phyloP scores from a whole-genome alignment of 2,797 vertebrate genomes.

The Cheirogaleus major region DNA sequence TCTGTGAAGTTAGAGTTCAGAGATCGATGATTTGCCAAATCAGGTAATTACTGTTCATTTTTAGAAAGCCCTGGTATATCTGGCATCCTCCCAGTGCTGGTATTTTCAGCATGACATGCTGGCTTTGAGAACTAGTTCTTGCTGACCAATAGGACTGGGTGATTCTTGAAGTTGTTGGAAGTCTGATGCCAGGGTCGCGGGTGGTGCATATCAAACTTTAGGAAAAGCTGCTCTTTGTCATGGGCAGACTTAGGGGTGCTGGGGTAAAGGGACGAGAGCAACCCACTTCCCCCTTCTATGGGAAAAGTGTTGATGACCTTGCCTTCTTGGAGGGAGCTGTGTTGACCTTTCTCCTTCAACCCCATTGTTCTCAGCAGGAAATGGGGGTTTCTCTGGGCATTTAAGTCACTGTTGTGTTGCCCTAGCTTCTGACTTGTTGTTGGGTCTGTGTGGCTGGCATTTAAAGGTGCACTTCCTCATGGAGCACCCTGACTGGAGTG shows the following conservation, averaged over 20 bases:
- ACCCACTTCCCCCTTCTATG: not conserved
- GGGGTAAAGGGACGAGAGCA: not conserved
- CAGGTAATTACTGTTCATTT: not conserved
- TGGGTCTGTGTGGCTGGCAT: not conserved
- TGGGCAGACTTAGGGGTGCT: not conserved
- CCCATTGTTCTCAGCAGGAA: not conserved
- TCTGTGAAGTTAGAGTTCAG: not conserved
- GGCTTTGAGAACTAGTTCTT: not conserved
- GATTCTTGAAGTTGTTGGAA: not conserved
- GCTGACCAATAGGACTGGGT: not conserved
- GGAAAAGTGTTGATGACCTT: rapidly evolving
- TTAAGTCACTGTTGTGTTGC: not conserved
- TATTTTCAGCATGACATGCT: not conserved
- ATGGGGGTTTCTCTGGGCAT: not conserved
- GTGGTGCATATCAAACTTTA: not conserved
- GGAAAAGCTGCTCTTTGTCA: not conserved
- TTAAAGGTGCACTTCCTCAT: rapidly evolving
- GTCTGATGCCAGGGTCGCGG: not conserved
- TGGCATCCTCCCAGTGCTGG: not conserved
- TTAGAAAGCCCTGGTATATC: not conserved
- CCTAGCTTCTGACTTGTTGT: not conserved
- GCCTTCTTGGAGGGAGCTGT: not conserved
- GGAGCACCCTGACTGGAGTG: too few relatives aligned
- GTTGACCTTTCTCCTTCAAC: not conserved
- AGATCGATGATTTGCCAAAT: not conserved